Base-by-base conservation (phyloP, 2,113 vertebrate genomes). In the Psammodynastes pulverulentus region DNA sequence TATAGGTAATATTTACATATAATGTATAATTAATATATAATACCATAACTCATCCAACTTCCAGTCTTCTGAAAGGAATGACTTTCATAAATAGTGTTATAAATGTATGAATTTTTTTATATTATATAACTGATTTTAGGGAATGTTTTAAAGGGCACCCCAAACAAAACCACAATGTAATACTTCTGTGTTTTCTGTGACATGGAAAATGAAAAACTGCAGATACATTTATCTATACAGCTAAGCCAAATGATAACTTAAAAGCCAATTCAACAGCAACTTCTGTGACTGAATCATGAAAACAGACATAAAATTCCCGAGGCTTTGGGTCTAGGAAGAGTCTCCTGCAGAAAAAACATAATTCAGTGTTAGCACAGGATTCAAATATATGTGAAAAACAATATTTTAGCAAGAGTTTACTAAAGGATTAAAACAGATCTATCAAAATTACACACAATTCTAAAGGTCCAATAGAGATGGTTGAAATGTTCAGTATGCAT, bases 241-340 rank as follows among this genome's bases (percentile, higher is more conserved):
- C 97, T 95, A 99, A 97, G 48, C 98, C 98, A 0, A 99, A 99
- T 72, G 98, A 99, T 39, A 99, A 96, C 52, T 98, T 98, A 96
- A 99, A 99, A 91, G 99, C 99, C 98, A 99, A 97, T 96, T 99
- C 99, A 45, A 99, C 97, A 0, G 98, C 98, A 95, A 99, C 97
- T 92, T 99, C 99, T 0, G 98, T 97, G 91, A 99, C 98, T 0
- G 99, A 99, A 94, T 99, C 99, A 48, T 99, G 99, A 94, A 99
- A 99, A 94, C 99, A 99, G 72, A 99, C 98, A 0, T 99, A 99
- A 94, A 99, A 98, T 95, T 99, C 99, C 96, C 99, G 99, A 96
- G 98, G 98, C 90, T 98, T 97, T 0, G 99, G 99, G 94, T 98
- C 97, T 1, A 98, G 97, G 94, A 99, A 95, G 93, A 99, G 98